These are phyloP conservation scores for Subacronicta megacephala DNA, from an alignment of 2,888 invertebrate genomes.

Conservation along the genomic window DNA sequence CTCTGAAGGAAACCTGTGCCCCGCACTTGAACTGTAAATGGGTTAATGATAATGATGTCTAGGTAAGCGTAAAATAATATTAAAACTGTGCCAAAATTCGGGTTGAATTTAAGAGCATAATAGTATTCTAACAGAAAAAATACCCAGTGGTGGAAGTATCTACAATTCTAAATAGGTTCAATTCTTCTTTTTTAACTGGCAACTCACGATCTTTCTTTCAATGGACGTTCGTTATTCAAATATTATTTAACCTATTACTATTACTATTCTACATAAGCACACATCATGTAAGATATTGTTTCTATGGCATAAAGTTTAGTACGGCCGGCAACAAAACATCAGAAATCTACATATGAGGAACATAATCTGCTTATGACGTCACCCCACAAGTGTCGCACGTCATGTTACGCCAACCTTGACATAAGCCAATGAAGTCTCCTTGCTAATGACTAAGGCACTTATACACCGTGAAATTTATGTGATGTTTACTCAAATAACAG, in stretches of 20 bases:
- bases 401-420: slow-evolving; percentile 49
- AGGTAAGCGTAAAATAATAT: too few species aligned
- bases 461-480: slow-evolving; percentile 29
- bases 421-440: slow-evolving; percentile 48
- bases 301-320: slow-evolving; percentile 19
- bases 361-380: slow-evolving; percentile 54
- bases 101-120: too few species aligned
- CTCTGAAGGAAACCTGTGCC: too few species aligned
- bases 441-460: slow-evolving; percentile 50
- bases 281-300: slow-evolving; percentile 11
- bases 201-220: not conserved
- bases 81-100: too few species aligned
- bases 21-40: too few species aligned
- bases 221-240: not conserved
- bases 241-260: not conserved
- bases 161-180: too few species aligned
- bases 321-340: slow-evolving; percentile 33
- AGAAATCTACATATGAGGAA: slow-evolving; percentile 31
- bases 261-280: not conserved
- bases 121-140: too few species aligned
- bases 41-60: too few species aligned
- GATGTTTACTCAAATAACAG: slow-evolving; percentile 39
- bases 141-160: too few species aligned
- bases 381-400: slow-evolving; percentile 27
- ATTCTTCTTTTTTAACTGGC: not conserved